Evolutionary conservation across 2,797 vertebrate genomes (phyloP).

Genomic region (Etheostoma perlongum): DNA sequence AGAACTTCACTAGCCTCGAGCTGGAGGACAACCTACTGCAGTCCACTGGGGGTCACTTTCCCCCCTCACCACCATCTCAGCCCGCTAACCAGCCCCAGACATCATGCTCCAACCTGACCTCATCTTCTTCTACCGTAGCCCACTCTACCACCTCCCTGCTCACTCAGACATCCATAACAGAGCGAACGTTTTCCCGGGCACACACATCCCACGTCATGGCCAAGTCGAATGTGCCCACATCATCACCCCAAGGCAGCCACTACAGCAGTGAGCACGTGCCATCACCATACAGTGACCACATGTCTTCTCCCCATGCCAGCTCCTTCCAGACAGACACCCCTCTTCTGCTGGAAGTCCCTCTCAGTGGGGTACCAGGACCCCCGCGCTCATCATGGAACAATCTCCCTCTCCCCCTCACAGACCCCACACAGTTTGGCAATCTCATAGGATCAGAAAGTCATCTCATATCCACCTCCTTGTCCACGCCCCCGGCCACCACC

Average conservation of each 20-base stretch:
- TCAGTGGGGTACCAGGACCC: conserved; percentile 89
- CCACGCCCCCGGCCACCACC: conserved; percentile 94
- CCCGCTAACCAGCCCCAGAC: conserved; percentile 82
- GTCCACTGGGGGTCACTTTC: conserved; percentile 90
- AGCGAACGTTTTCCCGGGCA: conserved; percentile 93
- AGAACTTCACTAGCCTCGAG: conserved; percentile 95
- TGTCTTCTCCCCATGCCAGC: conserved; percentile 91
- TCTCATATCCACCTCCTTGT: conserved; percentile 97
- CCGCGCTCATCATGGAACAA: conserved; percentile 95
- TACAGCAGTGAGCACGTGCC: conserved; percentile 96
- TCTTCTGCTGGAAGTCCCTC: conserved; percentile 95
- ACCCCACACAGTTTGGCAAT: conserved; percentile 93
- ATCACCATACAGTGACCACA: conserved; percentile 96
- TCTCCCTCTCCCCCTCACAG: conserved; percentile 91
- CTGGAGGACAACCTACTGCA: conserved; percentile 97
- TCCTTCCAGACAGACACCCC: conserved; percentile 94
- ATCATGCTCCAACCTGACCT: conserved; percentile 77
- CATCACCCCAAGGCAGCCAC: conserved; percentile 95
- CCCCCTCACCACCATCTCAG: conserved; percentile 89
- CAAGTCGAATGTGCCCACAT: conserved; percentile 91
- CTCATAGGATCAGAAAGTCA: conserved; percentile 94
- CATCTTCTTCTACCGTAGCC: conserved; percentile 65
- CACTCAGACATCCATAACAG: conserved; percentile 90
- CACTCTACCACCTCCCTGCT: conserved; percentile 83
- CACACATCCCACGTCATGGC: conserved; percentile 91